Evolutionary conservation across 53 echinoderm and acorn worm species (phyloP), one percentile per base, ranked within the genome.

Genomic region (Stichopus horrens): DNA sequence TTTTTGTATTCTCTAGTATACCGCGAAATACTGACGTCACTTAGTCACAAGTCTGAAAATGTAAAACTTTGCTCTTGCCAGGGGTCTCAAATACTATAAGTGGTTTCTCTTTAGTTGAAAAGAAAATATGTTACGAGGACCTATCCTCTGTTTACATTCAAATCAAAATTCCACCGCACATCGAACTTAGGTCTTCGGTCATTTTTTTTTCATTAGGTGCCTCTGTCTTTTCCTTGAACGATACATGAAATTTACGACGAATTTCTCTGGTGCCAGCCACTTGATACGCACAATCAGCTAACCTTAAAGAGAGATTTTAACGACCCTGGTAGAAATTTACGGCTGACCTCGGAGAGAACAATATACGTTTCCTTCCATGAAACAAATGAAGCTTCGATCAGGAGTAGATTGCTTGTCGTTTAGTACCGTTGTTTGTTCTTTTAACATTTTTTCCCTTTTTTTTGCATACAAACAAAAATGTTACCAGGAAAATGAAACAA

Each of bases 261-360:
- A 56, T 8, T 57, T 19, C 7, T 57, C 75, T 16, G 81, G 21
- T n/a, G 81, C 57, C 58, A 21, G 81, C 81, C 55, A 81, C 55
- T 21, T 56, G 81, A 81, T 81, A 81, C 81, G 57, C 13, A 57
- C 81, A 81, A 81, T 81, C 81, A 81, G 55, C 55, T 21, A 18
- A 19, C 52, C 81, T 81, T 71, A 71, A 75, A 81, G 81, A n/a
- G 57, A 81, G 81, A 81, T 56, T 81, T 81, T 55, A 81, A 81
- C 81, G 81, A 56, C 81, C 57, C 56, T 22, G 57, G 81, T 63
- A 7, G 56, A 55, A 58, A 81, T 81, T 81, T 81, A 58, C 53
- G 81, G 22, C 81, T 81, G 57, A 56, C 81, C 81, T 81, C 20
- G 81, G 56, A 81, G 57, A 56, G 81, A 81, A 81, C 57, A 81